These are phyloP conservation scores for Halcyon malimbica DNA, from an alignment of 2,113 vertebrate species.

Conservation along the genomic window DNA sequence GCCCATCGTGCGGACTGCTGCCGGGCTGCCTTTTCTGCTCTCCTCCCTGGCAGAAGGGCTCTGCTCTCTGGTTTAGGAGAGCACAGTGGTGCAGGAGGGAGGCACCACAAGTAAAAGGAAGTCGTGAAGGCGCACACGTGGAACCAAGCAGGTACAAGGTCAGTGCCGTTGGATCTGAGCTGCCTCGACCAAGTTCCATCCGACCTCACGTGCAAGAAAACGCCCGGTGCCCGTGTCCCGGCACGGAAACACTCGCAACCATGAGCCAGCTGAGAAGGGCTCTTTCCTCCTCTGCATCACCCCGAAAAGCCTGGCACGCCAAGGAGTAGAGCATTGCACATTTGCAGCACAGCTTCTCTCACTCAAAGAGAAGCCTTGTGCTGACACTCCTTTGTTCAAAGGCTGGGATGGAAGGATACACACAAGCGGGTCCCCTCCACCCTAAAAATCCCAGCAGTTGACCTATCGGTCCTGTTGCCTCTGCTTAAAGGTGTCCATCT, in stretches of 20 bases:
- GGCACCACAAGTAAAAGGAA: background rate
- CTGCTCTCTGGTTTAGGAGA: background rate
- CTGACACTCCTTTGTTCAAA: background rate
- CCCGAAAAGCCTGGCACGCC: background rate
- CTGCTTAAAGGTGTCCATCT: background rate
- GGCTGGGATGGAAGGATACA: background rate
- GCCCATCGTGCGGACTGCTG: background rate
- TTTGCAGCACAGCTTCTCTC: background rate
- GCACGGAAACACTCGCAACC: fast-evolving
- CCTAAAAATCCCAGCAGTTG: background rate
- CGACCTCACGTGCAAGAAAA: fast-evolving
- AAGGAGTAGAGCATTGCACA: background rate
- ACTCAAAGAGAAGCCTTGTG: background rate
- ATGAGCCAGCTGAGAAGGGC: background rate
- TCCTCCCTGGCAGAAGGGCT: background rate
- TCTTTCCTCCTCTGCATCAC: background rate
- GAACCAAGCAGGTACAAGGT: background rate
- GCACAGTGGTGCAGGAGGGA: fast-evolving
- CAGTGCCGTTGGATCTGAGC: fast-evolving
- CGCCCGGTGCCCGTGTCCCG: fast-evolving
- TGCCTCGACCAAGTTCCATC: background rate
- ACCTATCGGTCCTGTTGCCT: background rate
- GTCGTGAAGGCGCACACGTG: fast-evolving
- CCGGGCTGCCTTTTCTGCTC: background rate
- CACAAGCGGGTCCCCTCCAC: too few species aligned